Evolutionary conservation across 2,797 vertebrate genomes (phyloP).

Genomic region (Epinephelus coioides): DNA sequence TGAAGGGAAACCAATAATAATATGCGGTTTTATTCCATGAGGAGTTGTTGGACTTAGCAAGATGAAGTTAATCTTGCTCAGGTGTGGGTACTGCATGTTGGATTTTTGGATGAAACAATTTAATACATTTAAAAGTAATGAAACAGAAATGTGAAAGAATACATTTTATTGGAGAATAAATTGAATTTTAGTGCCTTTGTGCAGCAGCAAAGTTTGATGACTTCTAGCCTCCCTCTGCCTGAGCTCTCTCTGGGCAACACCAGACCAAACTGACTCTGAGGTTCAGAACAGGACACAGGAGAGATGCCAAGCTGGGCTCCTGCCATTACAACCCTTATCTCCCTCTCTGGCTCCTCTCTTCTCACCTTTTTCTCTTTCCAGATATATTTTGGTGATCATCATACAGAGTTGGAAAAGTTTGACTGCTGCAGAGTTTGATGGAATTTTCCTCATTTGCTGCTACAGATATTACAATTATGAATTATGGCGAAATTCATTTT

Average conservation of each 20-base stretch:
- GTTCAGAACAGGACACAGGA: conserved; percentile 29
- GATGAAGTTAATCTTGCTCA: background rate
- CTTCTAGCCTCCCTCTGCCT: background rate
- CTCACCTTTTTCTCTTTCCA: conserved; percentile 1
- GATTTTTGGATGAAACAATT: background rate
- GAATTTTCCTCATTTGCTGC: background rate
- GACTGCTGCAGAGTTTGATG: conserved; percentile 1
- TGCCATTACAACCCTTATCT: conserved; percentile 38
- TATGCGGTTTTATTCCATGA: background rate
- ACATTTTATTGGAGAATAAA: background rate
- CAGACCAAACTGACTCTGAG: conserved; percentile 18
- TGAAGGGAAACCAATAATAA: background rate
- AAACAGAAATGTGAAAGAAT: background rate
- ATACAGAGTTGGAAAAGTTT: background rate
- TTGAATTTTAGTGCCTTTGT: background rate
- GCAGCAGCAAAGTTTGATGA: conserved; percentile 7
- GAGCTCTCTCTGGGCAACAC: background rate
- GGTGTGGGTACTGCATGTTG: background rate
- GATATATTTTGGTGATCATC: conserved; percentile 4
- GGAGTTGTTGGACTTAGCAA: background rate
- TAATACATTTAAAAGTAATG: conserved; percentile 5
- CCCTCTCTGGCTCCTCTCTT: conserved; percentile 6
- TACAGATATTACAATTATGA: background rate
- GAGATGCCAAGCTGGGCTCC: conserved; percentile 27
- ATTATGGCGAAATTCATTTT: background rate